Conservation (phyloP, 1,140 invertebrate genomes). For the Caenorhabditis remanei region DNA sequence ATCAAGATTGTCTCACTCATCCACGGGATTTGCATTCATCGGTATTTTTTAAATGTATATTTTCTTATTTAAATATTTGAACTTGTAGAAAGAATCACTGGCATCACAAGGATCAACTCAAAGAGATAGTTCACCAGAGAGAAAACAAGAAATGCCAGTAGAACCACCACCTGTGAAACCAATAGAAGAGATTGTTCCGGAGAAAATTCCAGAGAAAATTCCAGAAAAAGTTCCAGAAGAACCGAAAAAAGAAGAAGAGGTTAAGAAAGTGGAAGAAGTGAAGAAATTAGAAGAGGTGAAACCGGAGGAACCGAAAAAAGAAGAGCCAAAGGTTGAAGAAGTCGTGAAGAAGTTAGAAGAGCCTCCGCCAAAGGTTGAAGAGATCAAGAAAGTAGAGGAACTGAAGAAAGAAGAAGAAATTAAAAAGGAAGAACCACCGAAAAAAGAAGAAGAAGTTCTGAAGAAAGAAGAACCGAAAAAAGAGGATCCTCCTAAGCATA, state of each 20-base stretch:
- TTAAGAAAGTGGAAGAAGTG: background rate
- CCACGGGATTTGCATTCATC: conserved; percentile 3
- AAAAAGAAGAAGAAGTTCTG: too few relatives aligned
- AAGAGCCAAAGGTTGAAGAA: too few relatives aligned
- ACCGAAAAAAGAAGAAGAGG: background rate
- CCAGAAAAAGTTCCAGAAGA: background rate
- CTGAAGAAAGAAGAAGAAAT: too few relatives aligned
- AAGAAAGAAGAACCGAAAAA: too few relatives aligned
- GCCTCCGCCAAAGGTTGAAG: too few relatives aligned
- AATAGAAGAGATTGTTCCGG: background rate
- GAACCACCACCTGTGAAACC: background rate
- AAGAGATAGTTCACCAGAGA: background rate
- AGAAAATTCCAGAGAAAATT: background rate
- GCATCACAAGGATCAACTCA: background rate
- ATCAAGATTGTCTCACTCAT: conserved; percentile 35
- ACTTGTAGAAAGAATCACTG: conserved; percentile 7
- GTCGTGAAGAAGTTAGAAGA: too few relatives aligned
- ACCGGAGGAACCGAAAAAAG: background rate
- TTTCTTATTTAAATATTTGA: background rate
- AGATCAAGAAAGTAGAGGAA: too few relatives aligned
- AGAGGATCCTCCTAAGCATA: too few relatives aligned
- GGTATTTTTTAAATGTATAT: background rate
- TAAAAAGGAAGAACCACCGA: too few relatives aligned
- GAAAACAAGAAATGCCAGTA: background rate
- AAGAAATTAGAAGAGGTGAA: background rate